Conservation (phyloP, 2,888 invertebrate species). For the Molorchus minor region DNA sequence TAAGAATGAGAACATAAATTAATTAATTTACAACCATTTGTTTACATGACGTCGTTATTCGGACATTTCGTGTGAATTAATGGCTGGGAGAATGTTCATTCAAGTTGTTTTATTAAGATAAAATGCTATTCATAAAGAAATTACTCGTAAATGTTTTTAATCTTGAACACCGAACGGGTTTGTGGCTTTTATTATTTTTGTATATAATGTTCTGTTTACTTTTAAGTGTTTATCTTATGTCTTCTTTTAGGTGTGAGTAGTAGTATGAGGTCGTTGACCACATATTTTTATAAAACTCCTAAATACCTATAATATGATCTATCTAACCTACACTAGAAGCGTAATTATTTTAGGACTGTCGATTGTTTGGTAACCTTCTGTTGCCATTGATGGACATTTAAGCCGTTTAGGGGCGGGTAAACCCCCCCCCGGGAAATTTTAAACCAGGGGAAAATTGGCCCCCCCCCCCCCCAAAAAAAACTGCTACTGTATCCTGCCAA, state of each 20-base stretch:
- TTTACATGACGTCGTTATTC: not conserved
- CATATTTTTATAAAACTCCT: too few relatives aligned
- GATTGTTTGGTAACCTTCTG: too few relatives aligned
- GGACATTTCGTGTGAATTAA: not conserved
- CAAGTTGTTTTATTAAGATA: not conserved
- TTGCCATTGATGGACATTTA: too few relatives aligned
- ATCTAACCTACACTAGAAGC: too few relatives aligned
- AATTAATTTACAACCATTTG: not conserved
- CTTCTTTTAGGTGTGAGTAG: not conserved
- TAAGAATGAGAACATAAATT: not conserved
- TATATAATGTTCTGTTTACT: not conserved
- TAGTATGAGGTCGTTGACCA: not conserved
- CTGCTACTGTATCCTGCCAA: too few relatives aligned
- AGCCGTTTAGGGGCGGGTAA: too few relatives aligned
- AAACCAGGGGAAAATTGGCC: too few relatives aligned
- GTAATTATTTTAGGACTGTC: too few relatives aligned
- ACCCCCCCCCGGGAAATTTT: too few relatives aligned
- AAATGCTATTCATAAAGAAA: not conserved
- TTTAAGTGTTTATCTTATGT: not conserved
- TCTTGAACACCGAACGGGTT: not conserved
- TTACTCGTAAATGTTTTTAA: not conserved
- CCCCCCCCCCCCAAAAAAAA: too few relatives aligned
- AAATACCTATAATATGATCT: too few relatives aligned
- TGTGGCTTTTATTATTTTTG: not conserved
- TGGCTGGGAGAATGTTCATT: not conserved